These are phyloP conservation scores for Oophaga pumilio DNA, from an alignment of 2,113 vertebrate species.

Conservation along the genomic window DNA sequence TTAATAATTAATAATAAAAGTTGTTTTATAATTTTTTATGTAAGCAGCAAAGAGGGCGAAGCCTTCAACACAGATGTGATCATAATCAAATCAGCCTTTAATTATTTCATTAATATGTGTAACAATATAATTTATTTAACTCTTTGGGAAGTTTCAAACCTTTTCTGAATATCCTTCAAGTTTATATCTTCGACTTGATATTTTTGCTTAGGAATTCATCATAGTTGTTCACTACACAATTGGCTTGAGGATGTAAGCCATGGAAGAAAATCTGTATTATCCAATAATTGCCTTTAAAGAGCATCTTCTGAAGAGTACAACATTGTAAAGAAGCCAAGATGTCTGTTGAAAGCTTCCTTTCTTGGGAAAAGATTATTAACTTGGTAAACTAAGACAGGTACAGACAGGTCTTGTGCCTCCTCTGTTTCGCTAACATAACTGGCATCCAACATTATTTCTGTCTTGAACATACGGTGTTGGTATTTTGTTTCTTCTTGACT, in stretches of 20 bases:
- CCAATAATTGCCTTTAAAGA: conserved; percentile 4
- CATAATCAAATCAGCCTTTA: too few relatives aligned
- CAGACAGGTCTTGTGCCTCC: neutral
- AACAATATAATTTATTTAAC: neutral
- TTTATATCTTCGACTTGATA: neutral
- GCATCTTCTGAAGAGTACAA: neutral
- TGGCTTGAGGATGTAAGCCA: neutral
- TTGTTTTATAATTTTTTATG: too few relatives aligned
- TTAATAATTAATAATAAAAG: too few relatives aligned
- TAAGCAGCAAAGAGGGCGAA: too few relatives aligned
- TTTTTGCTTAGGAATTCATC: neutral
- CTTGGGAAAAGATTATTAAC: neutral
- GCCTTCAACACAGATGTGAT: too few relatives aligned
- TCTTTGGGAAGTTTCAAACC: neutral
- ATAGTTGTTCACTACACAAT: neutral
- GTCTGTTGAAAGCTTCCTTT: conserved; percentile 1
- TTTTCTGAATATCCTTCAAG: neutral
- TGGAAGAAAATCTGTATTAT: neutral
- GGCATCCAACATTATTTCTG: neutral
- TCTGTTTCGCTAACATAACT: neutral
- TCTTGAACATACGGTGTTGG: too few relatives aligned
- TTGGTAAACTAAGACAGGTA: neutral
- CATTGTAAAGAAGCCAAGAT: neutral
- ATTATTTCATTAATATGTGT: too few relatives aligned
- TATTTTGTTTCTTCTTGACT: too few relatives aligned